Conservation (phyloP, 1,140 invertebrate genomes). For the Calycopis cecrops region DNA sequence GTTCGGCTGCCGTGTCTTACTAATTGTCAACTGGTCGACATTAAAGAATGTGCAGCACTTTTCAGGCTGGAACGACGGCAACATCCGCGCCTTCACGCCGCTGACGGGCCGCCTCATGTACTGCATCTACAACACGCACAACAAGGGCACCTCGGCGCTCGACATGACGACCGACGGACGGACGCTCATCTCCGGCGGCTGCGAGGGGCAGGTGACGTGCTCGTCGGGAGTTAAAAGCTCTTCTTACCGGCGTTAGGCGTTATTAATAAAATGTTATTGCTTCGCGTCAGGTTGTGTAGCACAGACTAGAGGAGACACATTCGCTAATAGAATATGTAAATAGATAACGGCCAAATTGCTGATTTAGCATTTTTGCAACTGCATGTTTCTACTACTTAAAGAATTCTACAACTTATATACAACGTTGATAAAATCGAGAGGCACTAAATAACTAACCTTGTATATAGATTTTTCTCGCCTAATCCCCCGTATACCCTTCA, state of each 20-base stretch:
- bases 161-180: constrained; percentile 82
- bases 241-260: background rate
- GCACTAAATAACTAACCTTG: no score
- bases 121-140: constrained; percentile 89
- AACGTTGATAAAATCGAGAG: no score
- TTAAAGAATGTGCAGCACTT: background rate
- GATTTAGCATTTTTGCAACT: no score
- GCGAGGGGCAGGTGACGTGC: constrained; percentile 85
- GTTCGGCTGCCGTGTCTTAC: no score
- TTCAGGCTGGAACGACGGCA: constrained; percentile 90
- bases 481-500: background rate
- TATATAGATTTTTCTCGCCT: background rate
- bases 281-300: background rate
- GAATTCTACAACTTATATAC: no score
- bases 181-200: constrained; percentile 89
- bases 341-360: no score
- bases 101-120: constrained; percentile 87
- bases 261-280: background rate
- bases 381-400: no score
- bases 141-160: constrained; percentile 88
- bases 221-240: background rate
- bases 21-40: background rate
- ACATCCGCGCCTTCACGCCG: constrained; percentile 89
- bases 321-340: no score
- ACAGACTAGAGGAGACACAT: background rate